phyloP scores from a whole-genome alignment of 2,113 vertebrate genomes.

The Acrocephalus arundinaceus region DNA sequence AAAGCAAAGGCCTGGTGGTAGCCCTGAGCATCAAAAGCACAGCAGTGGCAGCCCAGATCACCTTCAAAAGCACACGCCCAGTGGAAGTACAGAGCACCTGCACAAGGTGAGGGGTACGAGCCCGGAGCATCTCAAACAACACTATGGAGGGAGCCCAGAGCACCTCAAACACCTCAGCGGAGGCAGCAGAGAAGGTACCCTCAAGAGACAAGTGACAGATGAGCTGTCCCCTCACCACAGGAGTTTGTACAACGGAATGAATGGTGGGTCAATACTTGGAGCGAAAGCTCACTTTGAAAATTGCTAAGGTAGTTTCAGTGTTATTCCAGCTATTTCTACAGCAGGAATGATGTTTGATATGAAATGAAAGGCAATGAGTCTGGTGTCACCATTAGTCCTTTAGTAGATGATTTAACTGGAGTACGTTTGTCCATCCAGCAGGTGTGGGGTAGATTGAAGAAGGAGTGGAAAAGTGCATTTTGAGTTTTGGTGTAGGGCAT shows the following conservation, averaged over 20 bases:
- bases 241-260: constrained; percentile 68
- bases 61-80: constrained; percentile 78
- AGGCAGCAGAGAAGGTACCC: constrained; percentile 81
- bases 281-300: not conserved
- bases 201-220: constrained; percentile 82
- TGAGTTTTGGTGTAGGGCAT: not conserved
- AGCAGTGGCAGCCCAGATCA: constrained; percentile 77
- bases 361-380: not conserved
- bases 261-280: constrained; percentile 37
- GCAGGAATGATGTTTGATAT: not conserved
- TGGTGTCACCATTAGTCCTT: not conserved
- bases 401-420: not conserved
- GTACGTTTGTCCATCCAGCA: not conserved
- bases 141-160: constrained; percentile 80
- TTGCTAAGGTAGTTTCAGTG: not conserved
- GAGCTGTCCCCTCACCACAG: constrained; percentile 63
- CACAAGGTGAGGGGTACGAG: constrained; percentile 86
- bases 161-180: constrained; percentile 81
- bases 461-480: not conserved
- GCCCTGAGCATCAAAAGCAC: constrained; percentile 80
- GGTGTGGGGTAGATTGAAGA: not conserved
- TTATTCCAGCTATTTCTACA: not conserved
- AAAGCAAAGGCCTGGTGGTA: constrained; percentile 81
- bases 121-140: constrained; percentile 87
- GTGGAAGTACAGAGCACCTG: constrained; percentile 85